Evolutionary conservation across 2,888 invertebrate species (phyloP), one percentile per base, ranked within the genome.

Genomic region (Nemotelus pantherinus): DNA sequence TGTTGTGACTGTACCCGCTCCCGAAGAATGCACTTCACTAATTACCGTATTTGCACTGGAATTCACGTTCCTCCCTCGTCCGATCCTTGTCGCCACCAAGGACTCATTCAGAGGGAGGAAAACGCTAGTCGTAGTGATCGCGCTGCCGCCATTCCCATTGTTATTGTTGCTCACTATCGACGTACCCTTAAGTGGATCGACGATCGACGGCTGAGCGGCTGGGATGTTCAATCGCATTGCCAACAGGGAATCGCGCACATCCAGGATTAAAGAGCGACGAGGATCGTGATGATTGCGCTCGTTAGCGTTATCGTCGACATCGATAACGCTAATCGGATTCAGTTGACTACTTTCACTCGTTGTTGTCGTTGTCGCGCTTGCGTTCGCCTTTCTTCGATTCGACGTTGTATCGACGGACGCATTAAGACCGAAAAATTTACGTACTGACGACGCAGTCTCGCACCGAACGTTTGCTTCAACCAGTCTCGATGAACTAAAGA

Each of bases 181-280:
- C 48, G 63, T 74, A 44, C 65, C 78, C 68, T 77, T 78, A 25
- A 77, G 55, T 3, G 65, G 65, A 55, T 68, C 50, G 4, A 68
- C 65, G 39, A 72, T 71, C 7, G 77, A 64, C 45, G 80, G 78
- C 53, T 79, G 76, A 7, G 81, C 81, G 47, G 85, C 85, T 76
- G 85, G 85, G 79, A 87, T 84, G 83, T 85, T 87, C 41, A 87
- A 82, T 82, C 87, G 86, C 86, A 87, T 86, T 72, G 81, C 81
- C 79, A 80, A 79, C 78, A 79, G 76, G 65, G 79, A 78, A 67
- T 78, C 81, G 77, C 76, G 72, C 78, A 80, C 79, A 77, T 80
- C 68, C 79, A 80, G 74, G 63, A 50, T 63, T 74, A 74, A 74
- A 74, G 50, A 43, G 39, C 39, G 78, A 70, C 65, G 65, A 44